Evolutionary conservation across 2,113 vertebrate genomes (phyloP).

Genomic region (Carassius carassius): DNA sequence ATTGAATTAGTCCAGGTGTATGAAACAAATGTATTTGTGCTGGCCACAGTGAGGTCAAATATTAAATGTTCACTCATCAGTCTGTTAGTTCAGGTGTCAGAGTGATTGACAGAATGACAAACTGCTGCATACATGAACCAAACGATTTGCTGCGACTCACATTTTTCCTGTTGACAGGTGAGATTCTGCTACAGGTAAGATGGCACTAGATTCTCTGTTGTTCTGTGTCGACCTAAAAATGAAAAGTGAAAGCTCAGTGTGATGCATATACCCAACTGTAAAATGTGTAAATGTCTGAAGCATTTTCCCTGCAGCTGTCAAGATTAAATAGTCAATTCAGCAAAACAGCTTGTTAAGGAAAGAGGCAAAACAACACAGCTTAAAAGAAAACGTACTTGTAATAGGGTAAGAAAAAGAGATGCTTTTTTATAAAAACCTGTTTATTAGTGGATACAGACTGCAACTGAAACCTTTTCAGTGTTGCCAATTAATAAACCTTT

Average conservation of each 20-base stretch:
- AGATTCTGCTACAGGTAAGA: background rate
- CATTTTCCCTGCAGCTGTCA: background rate
- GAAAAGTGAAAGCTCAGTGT: background rate
- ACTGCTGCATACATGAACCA: background rate
- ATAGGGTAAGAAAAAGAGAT: background rate
- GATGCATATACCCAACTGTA: background rate
- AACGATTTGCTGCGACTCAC: background rate
- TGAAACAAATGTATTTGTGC: background rate
- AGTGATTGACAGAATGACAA: slow-evolving; percentile 1
- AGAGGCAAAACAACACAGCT: background rate
- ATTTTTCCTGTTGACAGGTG: background rate
- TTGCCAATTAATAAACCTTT: slow-evolving; percentile 4
- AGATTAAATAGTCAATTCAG: background rate
- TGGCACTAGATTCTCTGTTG: background rate
- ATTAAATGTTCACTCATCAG: background rate
- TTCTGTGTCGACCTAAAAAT: background rate
- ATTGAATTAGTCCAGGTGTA: background rate
- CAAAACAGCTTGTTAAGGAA: background rate
- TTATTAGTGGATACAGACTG: background rate
- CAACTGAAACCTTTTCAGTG: background rate
- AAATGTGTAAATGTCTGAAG: background rate
- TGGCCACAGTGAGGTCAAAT: slow-evolving; percentile 5
- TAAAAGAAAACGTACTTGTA: background rate
- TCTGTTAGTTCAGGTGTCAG: slow-evolving; percentile 2
- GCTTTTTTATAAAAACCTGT: background rate